Evolutionary conservation across 2,888 invertebrate species (phyloP), one percentile per base, ranked within the genome.

Genomic region (Hesperia comma): DNA sequence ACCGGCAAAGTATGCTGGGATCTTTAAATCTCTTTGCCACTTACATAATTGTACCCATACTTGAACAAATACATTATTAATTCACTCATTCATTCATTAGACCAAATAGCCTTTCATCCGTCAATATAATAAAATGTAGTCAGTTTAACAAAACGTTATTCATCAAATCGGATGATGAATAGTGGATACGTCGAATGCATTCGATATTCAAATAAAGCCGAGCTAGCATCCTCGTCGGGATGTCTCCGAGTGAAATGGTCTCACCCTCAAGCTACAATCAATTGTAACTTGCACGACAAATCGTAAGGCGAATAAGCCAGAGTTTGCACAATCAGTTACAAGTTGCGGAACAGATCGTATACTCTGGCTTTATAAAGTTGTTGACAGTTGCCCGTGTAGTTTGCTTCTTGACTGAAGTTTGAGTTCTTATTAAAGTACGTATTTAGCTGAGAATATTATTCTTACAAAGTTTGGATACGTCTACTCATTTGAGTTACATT

Each of bases 261-360:
- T 46, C 17, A 6, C 17, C 43, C 43, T 46, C 1, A 7, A 17
- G 43, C 51, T 51, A 51, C 51, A 51, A 51, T 51, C 51, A 51
- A 51, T 21, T 51, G 21, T 51, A 51, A 21, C 21, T 58, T 49
- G 64, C 49, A 57, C 57, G 64, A 64, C 53, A 49, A 51, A 56
- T 72, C 58, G 72, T 68, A 71, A 75, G 71, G 67, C 68, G 71
- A 71, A 71, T 72, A 72, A 75, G 69, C 68, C 62, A 51, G 67
- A 73, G 74, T 75, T 75, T 73, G 71, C 71, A 75, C 72, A 75
- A 74, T 73, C 74, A 73, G 74, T 75, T 70, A 70, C 46, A 71
- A 75, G 68, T 74, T 69, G 70, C 69, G 68, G 56, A 51, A 49
- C 55, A 69, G 71, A 74, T 74, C 71, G 71, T 70, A 62, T 68